phyloP scores from a whole-genome alignment of 2,888 invertebrate genomes.

The Meloe dianella region DNA sequence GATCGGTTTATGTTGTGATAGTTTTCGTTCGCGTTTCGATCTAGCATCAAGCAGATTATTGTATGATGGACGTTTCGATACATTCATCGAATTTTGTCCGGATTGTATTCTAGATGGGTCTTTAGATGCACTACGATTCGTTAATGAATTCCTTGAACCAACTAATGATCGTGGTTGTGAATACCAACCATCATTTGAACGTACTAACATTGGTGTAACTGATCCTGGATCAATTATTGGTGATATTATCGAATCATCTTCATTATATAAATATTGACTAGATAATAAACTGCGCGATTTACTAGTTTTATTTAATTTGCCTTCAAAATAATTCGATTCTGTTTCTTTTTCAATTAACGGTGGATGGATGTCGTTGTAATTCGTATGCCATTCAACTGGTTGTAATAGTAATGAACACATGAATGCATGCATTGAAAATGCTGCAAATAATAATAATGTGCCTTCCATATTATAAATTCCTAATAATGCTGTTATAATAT shows the following conservation, averaged over 20 bases:
- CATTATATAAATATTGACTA: conserved; percentile 70
- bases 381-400: conserved; percentile 77
- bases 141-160: conserved; percentile 53
- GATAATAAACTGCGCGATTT: conserved; percentile 63
- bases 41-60: conserved; percentile 46
- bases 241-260: conserved; percentile 65
- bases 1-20: conserved; percentile 39
- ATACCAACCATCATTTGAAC: conserved; percentile 69
- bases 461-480: conserved; percentile 69
- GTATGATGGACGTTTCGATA: conserved; percentile 57
- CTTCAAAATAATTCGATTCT: conserved; percentile 30
- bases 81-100: conserved; percentile 49
- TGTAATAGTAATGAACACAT: conserved; percentile 73
- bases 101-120: conserved; percentile 36
- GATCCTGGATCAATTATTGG: conserved; percentile 65
- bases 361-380: conserved; percentile 53
- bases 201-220: conserved; percentile 71
- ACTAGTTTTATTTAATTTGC: conserved; percentile 40
- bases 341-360: conserved; percentile 22
- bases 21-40: conserved; percentile 38
- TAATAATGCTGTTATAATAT: conserved; percentile 71
- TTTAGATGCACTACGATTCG: conserved; percentile 41
- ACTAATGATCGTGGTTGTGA: conserved; percentile 56
- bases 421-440: conserved; percentile 71
- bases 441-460: conserved; percentile 70